These are phyloP conservation scores for Nothobranchius kuhntae DNA, from an alignment of 2,113 vertebrate species.

Conservation along the genomic window DNA sequence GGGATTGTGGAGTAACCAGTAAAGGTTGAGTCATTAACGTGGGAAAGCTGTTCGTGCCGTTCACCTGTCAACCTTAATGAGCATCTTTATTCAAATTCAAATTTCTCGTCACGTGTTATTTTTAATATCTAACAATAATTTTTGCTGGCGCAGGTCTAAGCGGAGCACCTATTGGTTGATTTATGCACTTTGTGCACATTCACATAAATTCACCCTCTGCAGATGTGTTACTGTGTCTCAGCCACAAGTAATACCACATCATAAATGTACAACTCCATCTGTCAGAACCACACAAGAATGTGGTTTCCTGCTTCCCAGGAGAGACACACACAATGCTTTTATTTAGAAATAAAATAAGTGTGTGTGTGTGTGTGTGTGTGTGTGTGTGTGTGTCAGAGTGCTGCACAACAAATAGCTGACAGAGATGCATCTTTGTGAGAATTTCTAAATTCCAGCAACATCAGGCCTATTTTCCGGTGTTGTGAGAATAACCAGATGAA, in stretches of 20 bases:
- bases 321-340: neutral
- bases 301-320: neutral
- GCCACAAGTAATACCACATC: constrained; percentile 2
- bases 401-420: neutral
- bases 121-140: too few relatives aligned
- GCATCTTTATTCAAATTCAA: too few relatives aligned
- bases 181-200: too few relatives aligned
- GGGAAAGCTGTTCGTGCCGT: too few relatives aligned
- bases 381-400: neutral
- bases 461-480: neutral
- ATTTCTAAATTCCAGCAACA: neutral
- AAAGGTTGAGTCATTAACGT: too few relatives aligned
- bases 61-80: too few relatives aligned
- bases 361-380: neutral
- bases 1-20: too few relatives aligned
- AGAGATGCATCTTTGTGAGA: neutral
- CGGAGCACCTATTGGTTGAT: too few relatives aligned
- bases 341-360: neutral
- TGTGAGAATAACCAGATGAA: neutral
- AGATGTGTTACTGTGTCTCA: neutral
- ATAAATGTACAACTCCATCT: neutral
- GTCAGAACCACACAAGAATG: neutral
- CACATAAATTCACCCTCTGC: neutral
- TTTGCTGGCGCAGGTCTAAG: too few relatives aligned
- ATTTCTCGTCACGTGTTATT: too few relatives aligned